Evolutionary conservation across 2,113 vertebrate species (phyloP).

Genomic region (Aegithalos caudatus): DNA sequence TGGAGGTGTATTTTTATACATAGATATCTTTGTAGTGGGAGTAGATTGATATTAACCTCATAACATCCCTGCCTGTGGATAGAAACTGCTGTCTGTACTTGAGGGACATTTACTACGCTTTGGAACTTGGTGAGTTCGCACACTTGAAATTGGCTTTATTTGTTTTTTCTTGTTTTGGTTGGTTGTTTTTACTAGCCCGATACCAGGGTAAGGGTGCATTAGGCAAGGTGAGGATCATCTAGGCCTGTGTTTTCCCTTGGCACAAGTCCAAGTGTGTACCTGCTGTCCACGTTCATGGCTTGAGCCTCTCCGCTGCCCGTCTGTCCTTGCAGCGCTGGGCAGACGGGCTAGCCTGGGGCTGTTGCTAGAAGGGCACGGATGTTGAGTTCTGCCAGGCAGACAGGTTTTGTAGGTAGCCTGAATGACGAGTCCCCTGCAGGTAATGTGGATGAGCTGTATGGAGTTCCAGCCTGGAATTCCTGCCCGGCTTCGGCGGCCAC

Average conservation of each 20-base stretch:
- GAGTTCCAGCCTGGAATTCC: background rate
- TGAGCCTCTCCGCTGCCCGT: accelerated
- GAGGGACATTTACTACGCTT: background rate
- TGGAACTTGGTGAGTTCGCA: background rate
- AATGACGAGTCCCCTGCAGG: background rate
- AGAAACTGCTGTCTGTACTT: background rate
- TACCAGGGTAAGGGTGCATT: background rate
- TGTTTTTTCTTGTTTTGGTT: background rate
- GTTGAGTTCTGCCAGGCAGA: slow-evolving; percentile 33
- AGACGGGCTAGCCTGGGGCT: slow-evolving; percentile 41
- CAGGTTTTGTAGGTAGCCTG: slow-evolving; percentile 37
- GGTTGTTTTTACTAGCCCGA: background rate
- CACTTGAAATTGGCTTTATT: background rate
- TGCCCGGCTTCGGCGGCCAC: accelerated
- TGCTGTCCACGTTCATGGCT: accelerated
- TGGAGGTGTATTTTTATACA: background rate
- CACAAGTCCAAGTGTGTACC: background rate
- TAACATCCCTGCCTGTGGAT: background rate
- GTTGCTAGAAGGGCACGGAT: slow-evolving; percentile 7
- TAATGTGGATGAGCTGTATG: background rate
- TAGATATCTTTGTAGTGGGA: background rate
- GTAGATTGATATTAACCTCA: background rate
- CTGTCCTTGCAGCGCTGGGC: background rate
- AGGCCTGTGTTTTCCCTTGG: background rate
- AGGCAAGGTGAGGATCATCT: background rate